A percentile compares a stretch with the other conserved stretches of the same genome.
Evolutionary conservation across 2,113 vertebrate species (phyloP).

Genomic region (Symphodus melops): DNA sequence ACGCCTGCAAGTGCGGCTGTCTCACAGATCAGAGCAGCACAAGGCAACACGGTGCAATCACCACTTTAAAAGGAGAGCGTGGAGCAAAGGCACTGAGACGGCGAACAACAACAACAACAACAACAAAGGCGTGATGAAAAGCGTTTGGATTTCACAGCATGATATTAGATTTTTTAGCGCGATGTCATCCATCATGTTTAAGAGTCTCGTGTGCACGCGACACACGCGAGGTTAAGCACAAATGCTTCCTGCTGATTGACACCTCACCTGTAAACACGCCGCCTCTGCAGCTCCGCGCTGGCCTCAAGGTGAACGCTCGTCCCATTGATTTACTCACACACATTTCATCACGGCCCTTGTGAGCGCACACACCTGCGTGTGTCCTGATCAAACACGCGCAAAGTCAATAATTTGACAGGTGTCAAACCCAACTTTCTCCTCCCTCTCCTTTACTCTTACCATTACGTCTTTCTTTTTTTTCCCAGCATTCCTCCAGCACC

Average conservation of each 20-base stretch:
- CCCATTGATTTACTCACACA: constrained; percentile 32
- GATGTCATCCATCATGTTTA: constrained; percentile 1
- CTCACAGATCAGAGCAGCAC: constrained; percentile 20
- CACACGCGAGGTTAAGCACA: constrained; percentile 7
- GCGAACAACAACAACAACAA: no score
- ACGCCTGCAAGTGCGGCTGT: constrained; percentile 29
- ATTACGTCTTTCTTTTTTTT: constrained; percentile 1
- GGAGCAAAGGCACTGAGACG: background rate
- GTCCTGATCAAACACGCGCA: constrained; percentile 22
- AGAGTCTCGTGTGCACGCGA: constrained; percentile 14
- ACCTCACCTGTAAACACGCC: constrained; percentile 42
- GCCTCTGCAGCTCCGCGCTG: background rate
- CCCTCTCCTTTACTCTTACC: background rate
- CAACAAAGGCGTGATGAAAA: background rate
- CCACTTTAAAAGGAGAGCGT: background rate
- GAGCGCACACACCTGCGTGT: background rate
- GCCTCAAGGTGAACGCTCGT: constrained; percentile 48
- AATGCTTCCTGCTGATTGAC: constrained; percentile 38
- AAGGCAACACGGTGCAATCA: constrained; percentile 45
- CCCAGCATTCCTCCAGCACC: constrained; percentile 38
- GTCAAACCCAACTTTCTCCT: constrained; percentile 32
- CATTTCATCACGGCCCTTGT: background rate
- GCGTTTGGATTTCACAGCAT: background rate
- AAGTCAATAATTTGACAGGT: constrained; percentile 53
- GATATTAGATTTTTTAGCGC: no score